A percentile compares a stretch with the other conserved stretches of the same genome.
Evolutionary conservation across 2,888 invertebrate species (phyloP).

Genomic region (Leptinotarsa peninsularis): DNA sequence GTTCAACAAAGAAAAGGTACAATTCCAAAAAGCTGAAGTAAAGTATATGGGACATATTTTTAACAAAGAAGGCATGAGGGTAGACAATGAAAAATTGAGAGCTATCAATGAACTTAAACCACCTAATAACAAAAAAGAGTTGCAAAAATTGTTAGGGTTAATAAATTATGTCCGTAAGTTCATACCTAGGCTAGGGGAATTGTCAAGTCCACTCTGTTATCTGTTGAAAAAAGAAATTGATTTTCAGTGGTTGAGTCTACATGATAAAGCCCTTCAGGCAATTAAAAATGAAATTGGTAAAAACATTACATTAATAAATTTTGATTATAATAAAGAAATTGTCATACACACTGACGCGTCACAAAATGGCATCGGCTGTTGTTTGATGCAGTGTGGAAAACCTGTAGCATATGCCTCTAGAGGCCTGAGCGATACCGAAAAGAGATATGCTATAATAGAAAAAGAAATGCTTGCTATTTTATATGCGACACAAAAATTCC

Average conservation of each 20-base stretch:
- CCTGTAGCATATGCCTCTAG: constrained; percentile 35
- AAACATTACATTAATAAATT: constrained; percentile 30
- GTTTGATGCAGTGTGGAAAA: constrained; percentile 23
- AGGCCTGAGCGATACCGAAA: constrained; percentile 29
- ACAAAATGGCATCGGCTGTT: constrained; percentile 34
- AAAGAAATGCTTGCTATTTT: constrained; percentile 33
- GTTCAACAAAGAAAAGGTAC: constrained; percentile 48
- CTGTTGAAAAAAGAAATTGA: constrained; percentile 34
- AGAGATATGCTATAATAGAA: constrained; percentile 35
- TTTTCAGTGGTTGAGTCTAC: constrained; percentile 25
- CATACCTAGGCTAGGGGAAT: constrained; percentile 34
- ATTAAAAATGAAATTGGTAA: constrained; percentile 32
- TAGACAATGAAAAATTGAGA: constrained; percentile 28
- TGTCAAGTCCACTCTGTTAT: constrained; percentile 28
- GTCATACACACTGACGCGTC: constrained; percentile 13
- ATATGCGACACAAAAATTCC: constrained; percentile 35
- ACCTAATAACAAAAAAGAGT: constrained; percentile 35
- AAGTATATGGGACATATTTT: constrained; percentile 41
- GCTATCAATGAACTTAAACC: constrained; percentile 28
- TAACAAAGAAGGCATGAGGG: constrained; percentile 23
- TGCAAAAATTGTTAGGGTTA: constrained; percentile 40
- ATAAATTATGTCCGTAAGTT: constrained; percentile 40
- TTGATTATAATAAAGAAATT: constrained; percentile 29
- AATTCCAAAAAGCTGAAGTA: constrained; percentile 44
- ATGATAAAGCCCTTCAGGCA: constrained; percentile 26